Evolutionary conservation across 2,888 invertebrate genomes (phyloP), one percentile per base, ranked within the genome.

Genomic region (Brenthis daphne): DNA sequence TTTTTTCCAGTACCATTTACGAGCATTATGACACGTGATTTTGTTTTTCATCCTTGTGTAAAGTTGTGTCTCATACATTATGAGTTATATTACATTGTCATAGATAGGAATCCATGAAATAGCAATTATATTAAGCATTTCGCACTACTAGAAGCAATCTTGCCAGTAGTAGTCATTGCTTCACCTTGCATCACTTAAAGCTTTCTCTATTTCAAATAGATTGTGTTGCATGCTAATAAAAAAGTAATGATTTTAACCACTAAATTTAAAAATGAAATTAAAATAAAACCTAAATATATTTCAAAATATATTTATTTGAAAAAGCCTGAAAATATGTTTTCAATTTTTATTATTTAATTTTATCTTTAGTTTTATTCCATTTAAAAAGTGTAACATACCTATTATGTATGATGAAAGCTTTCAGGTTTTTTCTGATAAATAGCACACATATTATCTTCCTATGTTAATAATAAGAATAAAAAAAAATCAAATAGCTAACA

Each of bases 171-270:
- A 13, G 13, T 68, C 70, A 72, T 57, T 56, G 24, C 43, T 57
- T 48, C 64, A 69, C 54, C 57, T 33, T 50, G 58, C 63, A 67
- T 67, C 67, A 67, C 24, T 53, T 54, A 48, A 61, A 63, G 70
- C 72, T 72, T 71, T 67, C 72, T 64, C 53, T 67, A 8, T 58
- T 64, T 24, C 51, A 64, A 65, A 24, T 65, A 69, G 60, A 65
- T 8, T 66, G 70, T 83, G 79, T 85, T 83, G 89, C 89, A 89
- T 88, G 89, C 77, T 77, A 75, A 53, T 85, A 82, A 83, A 81
- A 76, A 71, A 70, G 75, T 74, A 80, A 33, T 37, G 78, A 61
- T 63, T 69, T 73, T 24, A 53, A 67, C 65, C 63, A 55, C 56
- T 68, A 68, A 63, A 66, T 56, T 37, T 56, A 56, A 76, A 75